A percentile compares a stretch with the other conserved stretches of the same genome.
phyloP scores from a whole-genome alignment of 2,113 vertebrate species.

The Hiodon alosoides region DNA sequence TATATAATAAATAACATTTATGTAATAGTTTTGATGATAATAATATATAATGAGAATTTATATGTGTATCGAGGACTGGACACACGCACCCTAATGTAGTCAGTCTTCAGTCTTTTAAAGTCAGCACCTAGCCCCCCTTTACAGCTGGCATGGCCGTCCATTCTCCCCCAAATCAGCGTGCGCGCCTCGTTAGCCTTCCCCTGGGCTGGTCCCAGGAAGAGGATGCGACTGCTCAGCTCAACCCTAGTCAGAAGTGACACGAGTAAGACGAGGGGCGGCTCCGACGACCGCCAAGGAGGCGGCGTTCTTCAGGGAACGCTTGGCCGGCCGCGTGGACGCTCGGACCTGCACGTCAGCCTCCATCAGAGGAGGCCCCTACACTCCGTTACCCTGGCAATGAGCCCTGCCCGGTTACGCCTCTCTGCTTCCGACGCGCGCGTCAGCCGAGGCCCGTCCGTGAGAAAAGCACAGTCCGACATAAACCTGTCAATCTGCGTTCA shows the following conservation, averaged over 20 bases:
- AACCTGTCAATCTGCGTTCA: too few species aligned
- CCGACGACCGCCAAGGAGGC: slow-evolving; percentile 28
- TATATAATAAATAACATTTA: neutral
- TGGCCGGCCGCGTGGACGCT: slow-evolving; percentile 21
- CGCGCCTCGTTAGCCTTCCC: slow-evolving; percentile 35
- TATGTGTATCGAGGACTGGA: neutral
- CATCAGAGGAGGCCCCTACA: slow-evolving; percentile 26
- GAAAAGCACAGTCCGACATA: too few species aligned
- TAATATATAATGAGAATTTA: neutral
- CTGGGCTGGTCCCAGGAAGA: slow-evolving; percentile 11
- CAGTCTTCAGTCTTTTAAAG: too few species aligned
- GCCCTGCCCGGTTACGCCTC: too few species aligned
- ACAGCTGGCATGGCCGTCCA: neutral
- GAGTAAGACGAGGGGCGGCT: slow-evolving; percentile 29
- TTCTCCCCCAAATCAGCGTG: neutral
- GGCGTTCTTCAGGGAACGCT: slow-evolving; percentile 26
- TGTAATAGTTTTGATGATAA: neutral
- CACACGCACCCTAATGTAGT: too few species aligned
- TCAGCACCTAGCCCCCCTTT: too few species aligned
- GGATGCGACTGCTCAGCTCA: neutral
- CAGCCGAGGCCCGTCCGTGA: too few species aligned
- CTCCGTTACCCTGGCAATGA: neutral
- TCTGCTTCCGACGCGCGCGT: too few species aligned
- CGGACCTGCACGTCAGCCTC: slow-evolving; percentile 27
- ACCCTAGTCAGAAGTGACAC: slow-evolving; percentile 41